These are phyloP conservation scores for Nothoprocta perdicaria DNA, from an alignment of 2,113 vertebrate genomes.

Conservation along the genomic window DNA sequence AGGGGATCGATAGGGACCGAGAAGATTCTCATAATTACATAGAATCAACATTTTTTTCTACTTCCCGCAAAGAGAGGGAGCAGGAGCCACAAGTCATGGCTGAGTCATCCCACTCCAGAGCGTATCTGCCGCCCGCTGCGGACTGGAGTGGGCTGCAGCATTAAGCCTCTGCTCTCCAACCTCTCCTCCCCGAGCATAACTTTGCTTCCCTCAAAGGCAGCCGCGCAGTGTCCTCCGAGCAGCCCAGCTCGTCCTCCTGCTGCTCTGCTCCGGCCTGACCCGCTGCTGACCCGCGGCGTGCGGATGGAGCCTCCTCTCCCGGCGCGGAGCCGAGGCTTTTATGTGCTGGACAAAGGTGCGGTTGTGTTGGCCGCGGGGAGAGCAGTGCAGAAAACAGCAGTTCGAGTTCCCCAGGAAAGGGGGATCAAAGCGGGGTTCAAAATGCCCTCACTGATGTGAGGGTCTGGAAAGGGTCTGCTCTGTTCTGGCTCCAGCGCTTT, in stretches of 20 bases:
- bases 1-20: background rate
- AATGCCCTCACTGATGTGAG: background rate
- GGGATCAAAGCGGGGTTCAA: background rate
- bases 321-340: background rate
- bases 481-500: accelerated
- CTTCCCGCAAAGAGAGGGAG: background rate
- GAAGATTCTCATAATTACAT: constrained; percentile 52
- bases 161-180: background rate
- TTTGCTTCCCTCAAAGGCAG: background rate
- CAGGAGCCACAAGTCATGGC: constrained; percentile 10
- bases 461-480: background rate
- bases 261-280: background rate
- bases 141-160: background rate
- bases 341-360: constrained; percentile 26
- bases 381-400: background rate
- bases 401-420: background rate
- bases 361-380: background rate
- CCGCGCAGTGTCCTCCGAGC: accelerated
- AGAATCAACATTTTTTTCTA: background rate
- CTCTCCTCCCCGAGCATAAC: background rate
- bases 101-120: constrained; percentile 5
- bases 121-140: background rate
- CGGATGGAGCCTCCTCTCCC: background rate
- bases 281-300: background rate
- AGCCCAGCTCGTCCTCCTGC: accelerated